A percentile compares a stretch with the other conserved stretches of the same genome.
Conservation (phyloP, 2,888 invertebrate species). For the Aspidiotus destructor region DNA sequence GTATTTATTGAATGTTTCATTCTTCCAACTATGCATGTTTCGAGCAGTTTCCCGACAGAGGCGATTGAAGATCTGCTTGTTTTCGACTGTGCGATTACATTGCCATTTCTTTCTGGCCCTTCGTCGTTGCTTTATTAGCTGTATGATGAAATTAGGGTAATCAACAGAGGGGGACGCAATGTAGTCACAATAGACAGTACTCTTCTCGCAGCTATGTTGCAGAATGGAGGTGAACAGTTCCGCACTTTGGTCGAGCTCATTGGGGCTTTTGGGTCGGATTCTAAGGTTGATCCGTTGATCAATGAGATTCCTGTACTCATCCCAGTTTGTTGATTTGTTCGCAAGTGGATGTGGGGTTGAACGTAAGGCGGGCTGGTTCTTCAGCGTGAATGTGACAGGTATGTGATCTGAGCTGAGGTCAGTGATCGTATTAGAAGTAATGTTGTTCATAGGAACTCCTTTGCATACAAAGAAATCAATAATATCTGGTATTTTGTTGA, state of each 20-base stretch:
- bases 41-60: not conserved
- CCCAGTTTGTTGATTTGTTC: constrained; percentile 1
- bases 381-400: not conserved
- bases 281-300: not conserved
- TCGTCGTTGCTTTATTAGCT: not conserved
- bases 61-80: constrained; percentile 4
- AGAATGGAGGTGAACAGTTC: not conserved
- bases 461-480: not conserved
- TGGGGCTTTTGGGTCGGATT: not conserved
- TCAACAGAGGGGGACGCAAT: not conserved
- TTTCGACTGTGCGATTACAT: not conserved
- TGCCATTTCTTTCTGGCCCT: constrained; percentile 4
- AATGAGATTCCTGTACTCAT: not conserved
- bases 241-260: not conserved
- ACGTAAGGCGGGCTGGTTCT: not conserved
- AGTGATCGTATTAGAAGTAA: not conserved
- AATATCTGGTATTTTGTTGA: not conserved
- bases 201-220: not conserved
- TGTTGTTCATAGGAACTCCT: not conserved
- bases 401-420: not conserved
- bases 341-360: not conserved
- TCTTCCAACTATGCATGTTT: not conserved
- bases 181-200: not conserved
- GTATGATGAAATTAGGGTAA: not conserved
- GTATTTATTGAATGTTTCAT: not conserved